Base-by-base conservation (phyloP, 2,113 vertebrate species). In the Agelaius tricolor region DNA sequence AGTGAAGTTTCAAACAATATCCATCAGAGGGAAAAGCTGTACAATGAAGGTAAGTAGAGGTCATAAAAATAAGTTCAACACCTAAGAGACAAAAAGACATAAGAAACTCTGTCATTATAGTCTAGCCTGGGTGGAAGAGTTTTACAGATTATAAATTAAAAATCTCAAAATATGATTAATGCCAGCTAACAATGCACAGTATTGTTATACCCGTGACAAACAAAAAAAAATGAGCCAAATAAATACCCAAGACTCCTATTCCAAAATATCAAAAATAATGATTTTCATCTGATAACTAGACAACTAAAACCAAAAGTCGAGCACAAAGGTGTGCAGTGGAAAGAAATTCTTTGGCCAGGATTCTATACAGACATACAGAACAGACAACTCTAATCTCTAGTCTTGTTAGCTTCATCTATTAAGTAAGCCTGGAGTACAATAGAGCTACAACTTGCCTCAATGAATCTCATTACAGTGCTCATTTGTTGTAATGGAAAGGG, bases 71-170 rank as follows among this genome's bases (percentile, higher is more conserved):
- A 47, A 84, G 41, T 80, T 93, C 91, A 92, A 80, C 75, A 91
- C 92, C 76, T 97, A 95, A 94, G 78, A 81, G 77, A 84, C 75
- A 85, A 72, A 68, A 91, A 96, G 44, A 67, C 57, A 9, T 69
- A 89, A 92, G 51, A 62, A 90, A 72, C 20, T 30, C 37, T 71
- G 37, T 62, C 54, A 28, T 73, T 88, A 74, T 15, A 84, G 59
- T 84, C 41, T 71, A 78, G 17, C 27, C 52, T 65, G 26, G 59
- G n/a, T 71, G 14, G 41, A 79, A 87, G 81, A 71, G 14, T 49
- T 84, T 89, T 86, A 74, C 44, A 87, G 63, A 81, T 90, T 63
- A 77, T 31, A 83, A 83, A 93, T 79, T 65, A 78, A 84, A 19
- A 68, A 46, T 57, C 75, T 89, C 37, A 68, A 81, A 89, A 66